Evolutionary conservation across 2,797 vertebrate genomes (phyloP).

Genomic region (Hyperoplus immaculatus): DNA sequence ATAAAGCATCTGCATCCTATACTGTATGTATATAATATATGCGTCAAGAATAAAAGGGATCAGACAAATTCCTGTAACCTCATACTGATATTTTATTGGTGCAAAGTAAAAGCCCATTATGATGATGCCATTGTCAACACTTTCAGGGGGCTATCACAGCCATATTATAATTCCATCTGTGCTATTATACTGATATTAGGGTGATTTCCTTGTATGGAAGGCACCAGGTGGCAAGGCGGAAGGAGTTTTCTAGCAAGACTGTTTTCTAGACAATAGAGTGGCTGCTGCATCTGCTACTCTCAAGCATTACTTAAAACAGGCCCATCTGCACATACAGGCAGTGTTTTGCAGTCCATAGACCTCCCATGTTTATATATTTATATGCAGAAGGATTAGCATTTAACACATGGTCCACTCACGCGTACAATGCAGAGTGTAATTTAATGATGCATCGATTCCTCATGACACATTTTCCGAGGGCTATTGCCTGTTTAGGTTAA

Average conservation of each 20-base stretch:
- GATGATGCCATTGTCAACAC: slow-evolving; percentile 38
- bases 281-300: slow-evolving; percentile 71
- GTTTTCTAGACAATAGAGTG: slow-evolving; percentile 74
- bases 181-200: slow-evolving; percentile 39
- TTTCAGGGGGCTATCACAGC: slow-evolving; percentile 9
- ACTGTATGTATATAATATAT: background rate
- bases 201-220: slow-evolving; percentile 34
- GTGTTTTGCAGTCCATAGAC: slow-evolving; percentile 50
- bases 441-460: slow-evolving; percentile 69
- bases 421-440: slow-evolving; percentile 51
- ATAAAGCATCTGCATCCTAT: slow-evolving; percentile 2
- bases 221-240: slow-evolving; percentile 72
- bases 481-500: slow-evolving; percentile 62
- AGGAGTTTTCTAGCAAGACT: slow-evolving; percentile 63
- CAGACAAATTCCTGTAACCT: background rate
- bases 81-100: slow-evolving; percentile 15
- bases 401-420: slow-evolving; percentile 54
- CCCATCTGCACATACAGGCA: slow-evolving; percentile 66
- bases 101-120: slow-evolving; percentile 39
- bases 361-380: slow-evolving; percentile 68
- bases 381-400: slow-evolving; percentile 56
- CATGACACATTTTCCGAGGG: slow-evolving; percentile 66
- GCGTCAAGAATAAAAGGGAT: background rate
- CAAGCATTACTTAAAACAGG: slow-evolving; percentile 60
- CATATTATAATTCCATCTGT: slow-evolving; percentile 42